These are phyloP conservation scores for Xiphorhynchus erythropygius DNA, from an alignment of 2,797 vertebrate genomes.

Conservation along the genomic window DNA sequence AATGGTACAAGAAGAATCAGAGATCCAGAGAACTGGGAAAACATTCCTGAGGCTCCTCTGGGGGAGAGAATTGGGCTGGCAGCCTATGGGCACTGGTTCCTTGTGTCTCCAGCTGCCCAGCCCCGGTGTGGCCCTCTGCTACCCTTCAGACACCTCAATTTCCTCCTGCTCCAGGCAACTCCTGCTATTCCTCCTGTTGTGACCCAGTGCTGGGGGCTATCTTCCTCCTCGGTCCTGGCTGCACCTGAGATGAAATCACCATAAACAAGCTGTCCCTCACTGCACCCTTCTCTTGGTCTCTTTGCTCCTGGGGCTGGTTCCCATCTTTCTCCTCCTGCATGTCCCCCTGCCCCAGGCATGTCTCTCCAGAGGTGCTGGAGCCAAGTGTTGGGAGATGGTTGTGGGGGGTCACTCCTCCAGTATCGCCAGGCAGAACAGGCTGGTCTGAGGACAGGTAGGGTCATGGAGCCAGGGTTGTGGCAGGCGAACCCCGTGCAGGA, in stretches of 20 bases:
- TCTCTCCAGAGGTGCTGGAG: not conserved
- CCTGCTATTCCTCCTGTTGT: not conserved
- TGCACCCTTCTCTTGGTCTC: rapidly evolving
- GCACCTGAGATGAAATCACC: not conserved
- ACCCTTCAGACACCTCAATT: not conserved
- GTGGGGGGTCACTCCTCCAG: not conserved
- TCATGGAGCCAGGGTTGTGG: not conserved
- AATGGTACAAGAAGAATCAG: not conserved
- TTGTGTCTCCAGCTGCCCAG: not conserved
- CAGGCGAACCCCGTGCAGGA: not conserved
- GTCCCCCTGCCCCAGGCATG: not conserved
- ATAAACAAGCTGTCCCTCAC: not conserved
- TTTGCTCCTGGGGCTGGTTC: not conserved
- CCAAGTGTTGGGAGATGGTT: not conserved
- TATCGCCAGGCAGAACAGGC: not conserved
- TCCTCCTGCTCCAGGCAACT: not conserved
- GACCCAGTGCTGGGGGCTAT: not conserved
- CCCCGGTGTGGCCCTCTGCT: not conserved
- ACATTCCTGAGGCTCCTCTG: not conserved
- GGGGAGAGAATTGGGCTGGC: not conserved
- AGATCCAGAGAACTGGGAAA: not conserved
- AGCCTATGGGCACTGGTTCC: not conserved
- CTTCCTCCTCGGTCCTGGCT: not conserved
- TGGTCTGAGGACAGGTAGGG: not conserved
- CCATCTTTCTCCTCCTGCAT: rapidly evolving